phyloP scores from a whole-genome alignment of 2,113 vertebrate genomes.

The Chloroceryle aenea region DNA sequence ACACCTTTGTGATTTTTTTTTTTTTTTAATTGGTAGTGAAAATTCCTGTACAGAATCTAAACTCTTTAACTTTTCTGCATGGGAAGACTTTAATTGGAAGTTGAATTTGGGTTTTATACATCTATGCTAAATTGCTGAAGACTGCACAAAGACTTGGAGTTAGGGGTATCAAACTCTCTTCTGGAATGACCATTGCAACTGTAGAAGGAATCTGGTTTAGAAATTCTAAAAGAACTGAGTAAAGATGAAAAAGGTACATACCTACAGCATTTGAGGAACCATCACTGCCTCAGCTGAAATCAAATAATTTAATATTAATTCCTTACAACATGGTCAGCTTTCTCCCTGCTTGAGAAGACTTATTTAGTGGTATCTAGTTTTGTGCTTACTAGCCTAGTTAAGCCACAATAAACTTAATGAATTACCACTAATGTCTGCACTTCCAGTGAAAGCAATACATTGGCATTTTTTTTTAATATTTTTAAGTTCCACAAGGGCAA shows the following conservation, averaged over 20 bases:
- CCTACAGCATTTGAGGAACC: background rate
- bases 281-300: background rate
- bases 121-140: background rate
- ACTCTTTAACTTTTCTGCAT: background rate
- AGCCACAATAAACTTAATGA: background rate
- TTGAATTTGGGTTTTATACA: background rate
- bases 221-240: background rate
- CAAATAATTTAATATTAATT: background rate
- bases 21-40: background rate
- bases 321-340: background rate
- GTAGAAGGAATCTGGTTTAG: background rate
- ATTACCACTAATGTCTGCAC: background rate
- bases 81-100: background rate
- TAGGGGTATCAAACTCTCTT: background rate
- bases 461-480: background rate
- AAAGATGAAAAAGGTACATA: background rate
- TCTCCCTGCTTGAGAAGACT: background rate
- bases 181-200: background rate
- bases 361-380: background rate
- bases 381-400: background rate
- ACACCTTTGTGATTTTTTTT: fast-evolving
- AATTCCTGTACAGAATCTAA: background rate
- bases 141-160: background rate
- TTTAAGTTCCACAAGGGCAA: background rate
- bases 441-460: background rate